phyloP scores from a whole-genome alignment of 2,113 vertebrate genomes.

The Calyptommatus sinebrachiatus region DNA sequence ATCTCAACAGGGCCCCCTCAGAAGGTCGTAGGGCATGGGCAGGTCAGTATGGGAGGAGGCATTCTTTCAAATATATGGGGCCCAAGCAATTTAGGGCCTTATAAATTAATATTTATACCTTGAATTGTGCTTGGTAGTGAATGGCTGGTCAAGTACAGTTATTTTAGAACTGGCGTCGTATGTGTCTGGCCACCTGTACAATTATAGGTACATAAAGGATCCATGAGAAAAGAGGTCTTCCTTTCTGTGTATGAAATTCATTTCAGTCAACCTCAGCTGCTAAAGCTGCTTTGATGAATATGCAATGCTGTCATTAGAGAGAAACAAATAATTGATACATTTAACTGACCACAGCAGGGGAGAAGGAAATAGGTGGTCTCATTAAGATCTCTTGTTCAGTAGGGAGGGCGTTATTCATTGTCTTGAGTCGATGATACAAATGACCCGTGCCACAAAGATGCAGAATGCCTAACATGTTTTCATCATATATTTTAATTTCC shows the following conservation, averaged over 20 bases:
- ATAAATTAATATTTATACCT: no score
- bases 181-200: no score
- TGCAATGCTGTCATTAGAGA: slow-evolving; percentile 43
- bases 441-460: slow-evolving; percentile 64
- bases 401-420: slow-evolving; percentile 57
- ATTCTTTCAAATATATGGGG: no score
- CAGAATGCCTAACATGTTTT: slow-evolving; percentile 65
- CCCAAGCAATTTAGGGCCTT: no score
- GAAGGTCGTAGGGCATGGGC: no score
- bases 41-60: no score
- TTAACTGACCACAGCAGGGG: slow-evolving; percentile 60
- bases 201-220: no score
- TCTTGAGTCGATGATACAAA: slow-evolving; percentile 55
- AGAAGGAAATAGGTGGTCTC: slow-evolving; percentile 63
- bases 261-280: not conserved
- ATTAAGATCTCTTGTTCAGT: slow-evolving; percentile 61
- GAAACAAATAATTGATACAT: slow-evolving; percentile 66
- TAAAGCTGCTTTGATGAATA: slow-evolving; percentile 26
- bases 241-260: not conserved
- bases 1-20: no score
- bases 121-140: no score
- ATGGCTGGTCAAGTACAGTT: no score
- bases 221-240: no score
- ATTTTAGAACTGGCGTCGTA: no score
- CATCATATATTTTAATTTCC: slow-evolving; percentile 65